These are phyloP conservation scores for Masticophis lateralis DNA, from an alignment of 2,797 vertebrate species.

Conservation along the genomic window DNA sequence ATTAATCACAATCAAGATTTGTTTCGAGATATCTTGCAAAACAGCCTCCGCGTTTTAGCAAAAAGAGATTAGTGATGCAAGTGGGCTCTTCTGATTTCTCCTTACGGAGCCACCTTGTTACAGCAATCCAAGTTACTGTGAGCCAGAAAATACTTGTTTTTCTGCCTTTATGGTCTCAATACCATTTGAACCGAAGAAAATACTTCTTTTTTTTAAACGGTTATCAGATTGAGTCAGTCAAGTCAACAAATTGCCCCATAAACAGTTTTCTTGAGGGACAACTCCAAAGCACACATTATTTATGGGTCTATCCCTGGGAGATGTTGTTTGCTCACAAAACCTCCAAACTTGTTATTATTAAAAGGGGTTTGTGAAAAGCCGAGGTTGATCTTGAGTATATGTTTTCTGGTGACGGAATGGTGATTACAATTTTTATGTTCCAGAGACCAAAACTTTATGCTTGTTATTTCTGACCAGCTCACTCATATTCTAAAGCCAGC, in stretches of 20 bases:
- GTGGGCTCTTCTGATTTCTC: neutral
- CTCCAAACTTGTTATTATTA: neutral
- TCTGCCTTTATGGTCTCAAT: slow-evolving; percentile 15
- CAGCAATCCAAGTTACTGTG: slow-evolving; percentile 26
- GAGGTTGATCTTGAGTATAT: neutral
- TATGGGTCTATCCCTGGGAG: neutral
- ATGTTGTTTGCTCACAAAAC: slow-evolving; percentile 1
- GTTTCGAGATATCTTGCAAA: neutral
- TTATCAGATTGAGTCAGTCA: slow-evolving; percentile 38
- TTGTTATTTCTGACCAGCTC: neutral
- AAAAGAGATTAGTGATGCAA: slow-evolving; percentile 34
- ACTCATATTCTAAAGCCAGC: neutral
- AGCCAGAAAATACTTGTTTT: slow-evolving; percentile 18
- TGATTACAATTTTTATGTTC: neutral
- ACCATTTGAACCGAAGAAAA: slow-evolving; percentile 16
- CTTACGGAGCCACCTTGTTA: neutral
- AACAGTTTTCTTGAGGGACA: neutral
- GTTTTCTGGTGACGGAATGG: neutral
- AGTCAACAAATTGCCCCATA: slow-evolving; percentile 34
- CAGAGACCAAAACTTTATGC: neutral
- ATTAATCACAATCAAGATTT: slow-evolving; percentile 34
- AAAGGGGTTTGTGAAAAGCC: fast-evolving
- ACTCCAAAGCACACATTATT: fast-evolving
- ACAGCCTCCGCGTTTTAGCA: slow-evolving; percentile 9
- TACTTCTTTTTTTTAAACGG: neutral